Conservation (phyloP, 2,888 invertebrate species). For the Sympetrum striolatum region DNA sequence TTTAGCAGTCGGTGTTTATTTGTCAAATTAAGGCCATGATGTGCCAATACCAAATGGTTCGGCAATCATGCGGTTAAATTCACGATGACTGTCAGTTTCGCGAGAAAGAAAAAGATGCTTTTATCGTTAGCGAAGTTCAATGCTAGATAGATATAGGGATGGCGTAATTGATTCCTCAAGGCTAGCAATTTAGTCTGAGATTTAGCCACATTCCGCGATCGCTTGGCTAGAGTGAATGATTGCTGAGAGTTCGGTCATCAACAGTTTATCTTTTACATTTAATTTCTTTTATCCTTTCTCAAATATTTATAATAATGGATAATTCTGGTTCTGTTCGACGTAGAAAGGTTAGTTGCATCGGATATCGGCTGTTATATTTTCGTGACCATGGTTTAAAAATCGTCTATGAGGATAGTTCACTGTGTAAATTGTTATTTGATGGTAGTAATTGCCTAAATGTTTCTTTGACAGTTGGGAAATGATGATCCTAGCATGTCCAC, state of each 20-base stretch:
- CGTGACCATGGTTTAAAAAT: not conserved
- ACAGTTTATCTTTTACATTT: not conserved
- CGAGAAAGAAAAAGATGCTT: not conserved
- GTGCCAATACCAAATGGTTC: not conserved
- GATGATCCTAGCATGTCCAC: constrained; percentile 17
- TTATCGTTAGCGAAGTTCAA: not conserved
- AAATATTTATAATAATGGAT: not conserved
- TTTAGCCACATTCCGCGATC: not conserved
- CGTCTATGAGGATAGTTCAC: not conserved
- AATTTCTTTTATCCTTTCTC: not conserved
- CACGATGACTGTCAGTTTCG: not conserved
- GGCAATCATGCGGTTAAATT: not conserved
- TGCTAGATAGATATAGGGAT: not conserved
- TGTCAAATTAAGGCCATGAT: not conserved
- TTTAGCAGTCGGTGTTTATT: not conserved
- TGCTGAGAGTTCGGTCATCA: not conserved
- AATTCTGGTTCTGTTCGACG: constrained; percentile 18
- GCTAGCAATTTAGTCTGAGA: not conserved
- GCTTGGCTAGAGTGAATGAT: not conserved
- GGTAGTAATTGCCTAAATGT: not conserved
- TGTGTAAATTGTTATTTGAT: not conserved
- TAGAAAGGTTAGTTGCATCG: not conserved
- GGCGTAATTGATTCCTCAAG: not conserved
- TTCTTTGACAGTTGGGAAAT: not conserved
- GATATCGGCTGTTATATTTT: not conserved